A percentile compares a stretch with the other conserved stretches of the same genome.
These are phyloP conservation scores for Maniola hyperantus DNA, from an alignment of 2,888 invertebrate genomes.

Conservation along the genomic window DNA sequence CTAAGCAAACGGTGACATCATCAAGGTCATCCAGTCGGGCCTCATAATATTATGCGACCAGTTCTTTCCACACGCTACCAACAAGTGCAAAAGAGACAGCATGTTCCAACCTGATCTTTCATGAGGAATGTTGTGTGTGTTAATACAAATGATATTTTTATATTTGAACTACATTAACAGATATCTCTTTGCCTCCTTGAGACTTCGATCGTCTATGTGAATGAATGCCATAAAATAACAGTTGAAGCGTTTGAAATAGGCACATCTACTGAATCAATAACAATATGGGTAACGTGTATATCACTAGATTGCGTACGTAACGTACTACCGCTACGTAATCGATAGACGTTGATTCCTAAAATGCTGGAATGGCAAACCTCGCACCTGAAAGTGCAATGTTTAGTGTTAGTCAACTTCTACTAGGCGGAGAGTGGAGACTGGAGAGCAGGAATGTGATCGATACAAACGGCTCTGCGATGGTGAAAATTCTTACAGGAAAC, in stretches of 20 bases:
- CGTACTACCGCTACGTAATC: too few relatives aligned
- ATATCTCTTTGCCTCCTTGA: neutral
- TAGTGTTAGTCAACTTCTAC: too few relatives aligned
- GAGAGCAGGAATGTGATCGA: too few relatives aligned
- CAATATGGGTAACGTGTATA: too few relatives aligned
- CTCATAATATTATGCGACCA: slow-evolving; percentile 31
- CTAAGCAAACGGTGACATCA: slow-evolving; percentile 71
- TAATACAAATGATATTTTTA: neutral
- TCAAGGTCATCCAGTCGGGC: slow-evolving; percentile 62
- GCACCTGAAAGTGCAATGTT: too few relatives aligned
- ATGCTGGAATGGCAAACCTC: too few relatives aligned
- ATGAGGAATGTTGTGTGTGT: slow-evolving; percentile 23
- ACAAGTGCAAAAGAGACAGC: slow-evolving; percentile 29
- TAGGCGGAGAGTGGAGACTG: too few relatives aligned
- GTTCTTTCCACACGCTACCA: slow-evolving; percentile 21
- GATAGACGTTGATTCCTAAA: too few relatives aligned
- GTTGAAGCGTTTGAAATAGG: neutral
- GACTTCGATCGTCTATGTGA: too few relatives aligned
- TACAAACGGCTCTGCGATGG: too few relatives aligned
- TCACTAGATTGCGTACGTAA: too few relatives aligned
- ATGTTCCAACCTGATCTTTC: slow-evolving; percentile 10
- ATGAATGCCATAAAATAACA: neutral
- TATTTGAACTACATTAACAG: slow-evolving; percentile 9
- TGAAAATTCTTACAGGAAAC: too few relatives aligned
- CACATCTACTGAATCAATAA: neutral